phyloP scores from a whole-genome alignment of 2,888 invertebrate species.

The Thereva nobilitata region DNA sequence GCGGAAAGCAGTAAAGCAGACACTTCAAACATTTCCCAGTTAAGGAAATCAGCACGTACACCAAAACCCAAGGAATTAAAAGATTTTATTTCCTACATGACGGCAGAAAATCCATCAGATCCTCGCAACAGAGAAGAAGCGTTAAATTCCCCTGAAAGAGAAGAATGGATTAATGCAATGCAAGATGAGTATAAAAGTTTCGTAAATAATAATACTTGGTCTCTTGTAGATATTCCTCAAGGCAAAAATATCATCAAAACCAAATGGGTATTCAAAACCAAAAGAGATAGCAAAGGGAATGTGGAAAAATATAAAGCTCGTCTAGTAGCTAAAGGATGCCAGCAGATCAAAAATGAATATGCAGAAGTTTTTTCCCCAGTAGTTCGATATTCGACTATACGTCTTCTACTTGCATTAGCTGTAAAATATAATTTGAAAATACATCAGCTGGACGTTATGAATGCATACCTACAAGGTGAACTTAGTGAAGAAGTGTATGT shows the following conservation, averaged over 20 bases:
- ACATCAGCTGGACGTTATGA: conserved; percentile 26
- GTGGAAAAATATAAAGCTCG: conserved; percentile 46
- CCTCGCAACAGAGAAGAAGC: conserved; percentile 21
- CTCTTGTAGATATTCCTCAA: conserved; percentile 29
- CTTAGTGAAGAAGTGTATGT: conserved; percentile 20
- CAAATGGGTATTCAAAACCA: conserved; percentile 46
- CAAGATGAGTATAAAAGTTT: conserved; percentile 32
- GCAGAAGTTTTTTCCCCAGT: too few relatives aligned
- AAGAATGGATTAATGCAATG: conserved; percentile 38
- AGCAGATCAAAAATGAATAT: conserved; percentile 46
- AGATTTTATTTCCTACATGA: too few relatives aligned
- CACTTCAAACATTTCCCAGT: too few relatives aligned
- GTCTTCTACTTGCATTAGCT: too few relatives aligned
- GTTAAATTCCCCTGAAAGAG: conserved; percentile 17
- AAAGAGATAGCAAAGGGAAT: conserved; percentile 38
- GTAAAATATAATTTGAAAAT: background rate
- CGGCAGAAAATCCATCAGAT: too few relatives aligned
- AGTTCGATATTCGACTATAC: too few relatives aligned
- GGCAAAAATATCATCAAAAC: conserved; percentile 24
- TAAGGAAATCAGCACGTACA: too few relatives aligned
- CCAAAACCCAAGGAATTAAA: too few relatives aligned
- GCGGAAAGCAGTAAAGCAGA: too few relatives aligned
- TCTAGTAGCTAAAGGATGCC: conserved; percentile 47
- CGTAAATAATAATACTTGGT: conserved; percentile 35
- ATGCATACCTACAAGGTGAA: conserved; percentile 24